Evolutionary conservation across 2,888 invertebrate genomes (phyloP), one percentile per base, ranked within the genome.

Genomic region (Agapostemon virescens): DNA sequence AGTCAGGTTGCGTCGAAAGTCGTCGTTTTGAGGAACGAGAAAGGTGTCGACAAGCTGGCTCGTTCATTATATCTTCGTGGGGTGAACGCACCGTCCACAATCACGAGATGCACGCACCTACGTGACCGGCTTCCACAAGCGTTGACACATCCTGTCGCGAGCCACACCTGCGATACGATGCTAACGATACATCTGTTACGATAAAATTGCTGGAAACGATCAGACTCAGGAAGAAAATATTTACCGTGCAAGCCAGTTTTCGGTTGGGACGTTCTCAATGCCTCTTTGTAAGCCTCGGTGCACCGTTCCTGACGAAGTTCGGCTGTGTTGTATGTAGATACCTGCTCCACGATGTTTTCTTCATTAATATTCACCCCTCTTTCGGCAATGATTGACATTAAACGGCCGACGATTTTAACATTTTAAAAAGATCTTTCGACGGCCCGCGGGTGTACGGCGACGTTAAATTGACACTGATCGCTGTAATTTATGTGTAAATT

Each of bases 91-190:
- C 87, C 81, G 80, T 82, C 76, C 77, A 87, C 85, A 82, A 87
- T 87, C 87, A 84, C 80, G 75, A 75, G 81, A 82, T 83, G 85
- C 84, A 80, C 82, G 86, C 87, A 87, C 84, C 87, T 89, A 89
- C 89, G 89, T 89, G 89, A 89, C 79, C 85, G 82, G 89, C 87
- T 87, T 89, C 87, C 89, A 88, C 89, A 86, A 88, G 86, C 83
- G 85, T 88, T 85, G 88, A 89, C 87, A 86, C 89, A 89, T 89
- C 89, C 89, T 89, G 89, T 86, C 88, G 85, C 80, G 80, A 83
- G 89, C 89, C 89, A 87, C 89, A 88, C 90, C 89, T 89, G 89
- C 85, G 79, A 85, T 79, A 79, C 89, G 82, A 77, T 77, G 74
- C 74, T 42, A 69, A 79, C 82, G 79, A 71, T 71, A 81, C 52